Evolutionary conservation across 2,888 invertebrate species (phyloP), one percentile per base, ranked within the genome.

Genomic region (Heliconius cydno): DNA sequence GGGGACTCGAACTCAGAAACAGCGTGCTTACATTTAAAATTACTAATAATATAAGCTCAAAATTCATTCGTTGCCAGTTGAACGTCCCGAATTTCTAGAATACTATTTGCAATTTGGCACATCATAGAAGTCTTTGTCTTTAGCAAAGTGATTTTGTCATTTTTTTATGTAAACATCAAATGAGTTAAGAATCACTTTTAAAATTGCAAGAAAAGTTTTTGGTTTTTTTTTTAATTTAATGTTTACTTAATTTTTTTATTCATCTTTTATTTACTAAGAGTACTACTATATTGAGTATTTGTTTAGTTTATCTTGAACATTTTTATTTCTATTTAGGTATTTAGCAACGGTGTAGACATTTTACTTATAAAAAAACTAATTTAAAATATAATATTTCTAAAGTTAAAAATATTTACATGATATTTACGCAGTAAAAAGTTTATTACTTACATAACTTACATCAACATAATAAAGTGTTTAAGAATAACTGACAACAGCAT

Each of bases 401-500:
- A 34, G 34, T 34, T 34, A 34, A 15, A 63, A 63, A 60, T 7
- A 1, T 9, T 10, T 9, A 9, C 4, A 38, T 12, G 25, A 71
- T 25, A 70, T 70, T 46, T 25, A 46, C 28, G 28, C 25, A 15
- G 70, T 28, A 70, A 38, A 34, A 7, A n/a, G 7, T 52, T 30
- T 71, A 71, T 52, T 28, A 71, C 25, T 72, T 30, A 34, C 57
- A 2, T 72, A 72, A 72, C 57, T 15, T 22, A 57, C 15, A 30
- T 1, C 34, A 38, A 25, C 73, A 60, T 73, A 73, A 25, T 73
- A 60, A 73, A 63, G 6, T 65, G 30, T 41, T 28, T 22, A 46
- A 65, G 30, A 66, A 41, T 66, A 75, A 22, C 38, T 75, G 65
- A 75, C 75, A 75, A 38, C 41, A 63, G 75, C 78, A 80, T 75